phyloP scores from a whole-genome alignment of 2,113 vertebrate genomes.

The Dolichallabes microphthalmus region DNA sequence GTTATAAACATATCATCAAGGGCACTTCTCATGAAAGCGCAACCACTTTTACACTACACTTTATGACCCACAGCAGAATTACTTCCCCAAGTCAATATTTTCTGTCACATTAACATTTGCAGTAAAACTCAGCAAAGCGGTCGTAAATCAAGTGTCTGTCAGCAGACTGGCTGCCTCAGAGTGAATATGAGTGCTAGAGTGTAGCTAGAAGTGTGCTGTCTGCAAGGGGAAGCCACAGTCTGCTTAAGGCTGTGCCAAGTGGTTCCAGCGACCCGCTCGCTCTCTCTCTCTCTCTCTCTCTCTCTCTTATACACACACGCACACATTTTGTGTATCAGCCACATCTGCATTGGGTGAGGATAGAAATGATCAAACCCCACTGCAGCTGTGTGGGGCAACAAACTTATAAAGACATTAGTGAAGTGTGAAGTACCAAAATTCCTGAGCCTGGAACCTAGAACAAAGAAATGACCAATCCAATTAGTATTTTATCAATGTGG shows the following conservation, averaged over 20 bases:
- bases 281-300: background rate
- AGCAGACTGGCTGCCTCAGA: constrained; percentile 46
- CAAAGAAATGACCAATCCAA: constrained; percentile 24
- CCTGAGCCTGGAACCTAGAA: constrained; percentile 1
- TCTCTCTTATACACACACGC: constrained; percentile 13
- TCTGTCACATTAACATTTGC: constrained; percentile 59
- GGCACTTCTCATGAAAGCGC: constrained; percentile 40
- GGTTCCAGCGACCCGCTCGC: constrained; percentile 37
- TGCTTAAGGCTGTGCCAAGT: constrained; percentile 53
- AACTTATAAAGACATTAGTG: constrained; percentile 24
- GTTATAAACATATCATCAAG: constrained; percentile 50
- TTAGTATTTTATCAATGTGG: constrained; percentile 21
- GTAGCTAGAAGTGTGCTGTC: constrained; percentile 56
- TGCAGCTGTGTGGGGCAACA: constrained; percentile 29
- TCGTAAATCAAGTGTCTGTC: constrained; percentile 58
- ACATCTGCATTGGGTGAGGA: constrained; percentile 42
- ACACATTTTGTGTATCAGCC: constrained; percentile 15
- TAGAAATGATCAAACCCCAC: constrained; percentile 22
- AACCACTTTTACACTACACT: constrained; percentile 47
- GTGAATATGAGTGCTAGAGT: constrained; percentile 47
- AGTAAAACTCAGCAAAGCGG: constrained; percentile 49
- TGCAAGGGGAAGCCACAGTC: constrained; percentile 55
- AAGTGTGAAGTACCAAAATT: constrained; percentile 32
- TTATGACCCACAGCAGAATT: constrained; percentile 45
- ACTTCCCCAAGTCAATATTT: constrained; percentile 52